Conservation (phyloP, 2,888 invertebrate genomes). For the Cordilura impudica region DNA sequence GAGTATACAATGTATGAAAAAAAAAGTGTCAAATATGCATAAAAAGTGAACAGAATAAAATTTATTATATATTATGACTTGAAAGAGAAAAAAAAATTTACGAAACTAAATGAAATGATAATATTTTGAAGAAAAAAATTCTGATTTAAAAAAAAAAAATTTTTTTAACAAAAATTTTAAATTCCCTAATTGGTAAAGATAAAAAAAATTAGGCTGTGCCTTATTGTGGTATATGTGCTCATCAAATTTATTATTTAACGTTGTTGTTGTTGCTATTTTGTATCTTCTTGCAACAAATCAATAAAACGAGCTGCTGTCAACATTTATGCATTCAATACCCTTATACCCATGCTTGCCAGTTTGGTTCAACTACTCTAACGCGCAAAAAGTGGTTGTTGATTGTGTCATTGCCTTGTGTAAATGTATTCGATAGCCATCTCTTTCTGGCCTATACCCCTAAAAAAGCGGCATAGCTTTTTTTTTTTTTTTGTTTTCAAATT, state of each 20-base stretch:
- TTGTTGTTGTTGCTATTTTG: constrained; percentile 64
- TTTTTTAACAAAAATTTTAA: neutral
- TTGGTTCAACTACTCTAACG: constrained; percentile 48
- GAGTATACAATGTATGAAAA: neutral
- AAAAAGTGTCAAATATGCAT: constrained; percentile 5
- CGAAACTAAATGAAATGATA: constrained; percentile 5
- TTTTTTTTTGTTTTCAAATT: constrained; percentile 16
- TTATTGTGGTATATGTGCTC: constrained; percentile 52
- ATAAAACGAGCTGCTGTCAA: constrained; percentile 73
- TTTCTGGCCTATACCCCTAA: constrained; percentile 54
- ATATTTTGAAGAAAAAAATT: constrained; percentile 3
- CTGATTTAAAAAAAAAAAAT: neutral
- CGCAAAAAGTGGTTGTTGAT: constrained; percentile 59
- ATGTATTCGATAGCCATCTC: constrained; percentile 29
- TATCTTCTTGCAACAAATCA: constrained; percentile 75
- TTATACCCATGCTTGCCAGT: neutral
- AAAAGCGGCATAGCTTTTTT: constrained; percentile 53
- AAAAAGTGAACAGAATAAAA: neutral
- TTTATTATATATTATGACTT: neutral
- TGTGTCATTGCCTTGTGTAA: constrained; percentile 56
- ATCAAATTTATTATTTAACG: constrained; percentile 26
- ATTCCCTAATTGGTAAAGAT: neutral
- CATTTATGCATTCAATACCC: constrained; percentile 34
- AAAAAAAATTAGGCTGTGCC: constrained; percentile 55
- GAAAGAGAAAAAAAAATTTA: constrained; percentile 2